Base-by-base conservation (phyloP, 2,888 invertebrate genomes). In the Anorthoa munda region DNA sequence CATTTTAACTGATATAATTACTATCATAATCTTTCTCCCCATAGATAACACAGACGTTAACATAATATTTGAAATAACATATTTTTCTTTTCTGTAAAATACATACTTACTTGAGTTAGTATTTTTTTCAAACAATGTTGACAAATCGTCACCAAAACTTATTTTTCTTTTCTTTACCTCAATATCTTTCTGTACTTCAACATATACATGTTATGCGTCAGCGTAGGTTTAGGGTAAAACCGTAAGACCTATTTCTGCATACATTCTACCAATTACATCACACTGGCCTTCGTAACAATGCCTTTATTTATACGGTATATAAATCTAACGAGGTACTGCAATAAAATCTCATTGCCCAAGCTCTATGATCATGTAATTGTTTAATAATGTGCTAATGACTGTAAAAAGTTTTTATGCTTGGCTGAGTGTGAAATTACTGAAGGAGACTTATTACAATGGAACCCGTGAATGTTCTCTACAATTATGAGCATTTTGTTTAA, bases 371-470 rank as follows among this genome's bases (percentile, higher is more conserved):
- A 83, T 61, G 39, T 83, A 81, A 81, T 83, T 81, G 75, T 75
- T 79, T 68, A 68, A 79, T 79, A 63, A 67, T 61, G 53, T 75
- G 65, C 67, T 83, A 79, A 81, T 81, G 67, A 59, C 23, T 67
- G 65, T 71, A 71, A 81, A 81, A 71, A 83, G 67, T 59, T 81
- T 82, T 65, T 79, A 67, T 71, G 75, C 83, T 81, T 31, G 46
- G 60, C 55, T 58, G 26, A 71, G 60, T 83, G 63, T 83, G 71
- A 81, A 83, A 81, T 79, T 75, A 66, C 60, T 61, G 60, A 66
- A 73, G 53, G 23, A 39, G 31, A 53, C 39, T 75, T 53, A 61
- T 51, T 50, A 72, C 72, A 65, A 59, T 58, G 51, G n/a, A 58
- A 23, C 31, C 18, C 31, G 55, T 60, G 45, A 77, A 72, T 58